Percentiles rank a stretch among this genome's conserved stretches.
Conservation (phyloP, 37 sponge, comb jelly and placozoan species). For the Ianthella basta region DNA sequence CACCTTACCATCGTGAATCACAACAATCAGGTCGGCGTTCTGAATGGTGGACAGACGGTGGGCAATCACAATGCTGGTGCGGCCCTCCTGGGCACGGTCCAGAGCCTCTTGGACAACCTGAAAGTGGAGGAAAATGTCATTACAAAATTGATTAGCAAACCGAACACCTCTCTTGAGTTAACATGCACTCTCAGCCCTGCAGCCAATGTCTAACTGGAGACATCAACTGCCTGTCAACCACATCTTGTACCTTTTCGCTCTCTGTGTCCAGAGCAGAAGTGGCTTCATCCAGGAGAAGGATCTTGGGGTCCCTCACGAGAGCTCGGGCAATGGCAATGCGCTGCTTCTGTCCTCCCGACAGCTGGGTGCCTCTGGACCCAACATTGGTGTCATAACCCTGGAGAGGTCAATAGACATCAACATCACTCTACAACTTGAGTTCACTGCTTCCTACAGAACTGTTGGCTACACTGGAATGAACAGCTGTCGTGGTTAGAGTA, state of each 20-base stretch:
- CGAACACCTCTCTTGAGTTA: too few species aligned
- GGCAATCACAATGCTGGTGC: conserved; percentile 92
- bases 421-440: too few species aligned
- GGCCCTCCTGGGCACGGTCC: conserved; percentile 87
- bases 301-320: conserved; percentile 84
- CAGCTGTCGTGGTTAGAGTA: too few species aligned
- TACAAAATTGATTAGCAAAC: too few species aligned
- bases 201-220: too few species aligned
- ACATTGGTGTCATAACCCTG: conserved; percentile 81
- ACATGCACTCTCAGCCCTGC: too few species aligned
- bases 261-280: conserved; percentile 93
- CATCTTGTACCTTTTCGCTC: conserved; percentile 70
- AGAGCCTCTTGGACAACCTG: conserved; percentile 92
- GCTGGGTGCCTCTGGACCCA: conserved; percentile 84
- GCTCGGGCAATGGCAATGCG: conserved; percentile 91
- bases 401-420: not conserved
- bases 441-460: too few species aligned
- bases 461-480: too few species aligned
- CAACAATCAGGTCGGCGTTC: conserved; percentile 85
- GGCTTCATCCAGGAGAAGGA: conserved; percentile 91
- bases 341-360: conserved; percentile 94
- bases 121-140: too few species aligned
- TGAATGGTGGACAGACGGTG: conserved; percentile 93
- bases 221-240: too few species aligned
- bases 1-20: conserved; percentile 85